Conservation (phyloP, 2,888 invertebrate genomes). For the Andricus curvator region DNA sequence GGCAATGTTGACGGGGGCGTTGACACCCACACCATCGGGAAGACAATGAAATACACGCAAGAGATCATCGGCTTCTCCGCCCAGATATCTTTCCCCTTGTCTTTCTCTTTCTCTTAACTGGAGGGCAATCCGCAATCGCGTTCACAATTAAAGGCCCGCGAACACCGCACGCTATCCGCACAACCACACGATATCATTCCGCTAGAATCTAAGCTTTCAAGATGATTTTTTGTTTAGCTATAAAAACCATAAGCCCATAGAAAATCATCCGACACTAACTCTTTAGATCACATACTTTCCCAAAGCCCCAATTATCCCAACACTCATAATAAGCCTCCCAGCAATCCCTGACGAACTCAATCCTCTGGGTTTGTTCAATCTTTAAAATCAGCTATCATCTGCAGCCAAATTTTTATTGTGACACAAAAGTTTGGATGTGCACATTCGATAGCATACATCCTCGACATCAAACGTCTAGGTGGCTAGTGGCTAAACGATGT, state of each 20-base stretch:
- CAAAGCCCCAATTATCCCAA: too few relatives aligned
- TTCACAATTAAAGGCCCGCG: constrained; percentile 45
- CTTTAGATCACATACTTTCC: too few relatives aligned
- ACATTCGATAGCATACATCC: too few relatives aligned
- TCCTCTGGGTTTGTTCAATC: too few relatives aligned
- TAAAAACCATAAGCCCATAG: background rate
- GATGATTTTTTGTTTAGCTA: constrained; percentile 1
- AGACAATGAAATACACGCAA: constrained; percentile 68
- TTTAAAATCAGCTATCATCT: too few relatives aligned
- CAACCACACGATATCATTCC: constrained; percentile 16
- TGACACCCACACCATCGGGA: constrained; percentile 70
- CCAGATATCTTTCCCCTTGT: constrained; percentile 46
- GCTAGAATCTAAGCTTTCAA: background rate
- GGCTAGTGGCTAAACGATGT: too few relatives aligned
- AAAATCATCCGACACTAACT: too few relatives aligned
- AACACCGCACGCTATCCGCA: constrained; percentile 36
- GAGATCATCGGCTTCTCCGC: constrained; percentile 49
- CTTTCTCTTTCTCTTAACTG: constrained; percentile 43
- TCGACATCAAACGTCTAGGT: too few relatives aligned
- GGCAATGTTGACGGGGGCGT: constrained; percentile 71
- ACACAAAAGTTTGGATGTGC: too few relatives aligned
- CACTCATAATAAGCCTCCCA: too few relatives aligned
- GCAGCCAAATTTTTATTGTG: too few relatives aligned
- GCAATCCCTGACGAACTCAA: too few relatives aligned
- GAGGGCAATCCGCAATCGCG: constrained; percentile 47